These are phyloP conservation scores for Clarias gariepinus DNA, from an alignment of 2,113 vertebrate genomes.

Conservation along the genomic window DNA sequence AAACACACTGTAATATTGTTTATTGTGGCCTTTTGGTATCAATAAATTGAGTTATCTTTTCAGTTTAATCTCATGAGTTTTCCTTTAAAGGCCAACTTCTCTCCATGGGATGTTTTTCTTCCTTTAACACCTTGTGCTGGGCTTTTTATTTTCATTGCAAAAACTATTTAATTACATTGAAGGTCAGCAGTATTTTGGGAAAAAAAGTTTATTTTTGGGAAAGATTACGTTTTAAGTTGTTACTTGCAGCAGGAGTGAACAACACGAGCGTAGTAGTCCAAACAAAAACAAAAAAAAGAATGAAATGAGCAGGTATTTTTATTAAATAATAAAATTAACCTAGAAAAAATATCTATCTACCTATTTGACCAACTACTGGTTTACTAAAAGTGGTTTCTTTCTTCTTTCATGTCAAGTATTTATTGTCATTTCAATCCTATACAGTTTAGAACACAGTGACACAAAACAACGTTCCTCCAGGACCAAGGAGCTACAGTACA, in stretches of 20 bases:
- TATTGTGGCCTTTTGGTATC: slow-evolving; percentile 28
- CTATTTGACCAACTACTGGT: neutral
- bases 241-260: neutral
- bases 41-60: slow-evolving; percentile 7
- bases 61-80: slow-evolving; percentile 4
- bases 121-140: neutral
- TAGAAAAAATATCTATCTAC: neutral
- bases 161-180: slow-evolving; percentile 9
- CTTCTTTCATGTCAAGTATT: neutral
- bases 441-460: neutral
- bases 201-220: neutral
- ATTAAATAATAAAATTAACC: neutral
- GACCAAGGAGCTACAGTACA: too few species aligned
- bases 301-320: neutral
- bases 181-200: slow-evolving; percentile 14
- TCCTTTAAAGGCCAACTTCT: slow-evolving; percentile 25
- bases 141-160: neutral
- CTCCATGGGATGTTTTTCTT: slow-evolving; percentile 7
- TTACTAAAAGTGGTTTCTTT: neutral
- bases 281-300: neutral
- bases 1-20: neutral
- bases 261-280: neutral
- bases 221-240: neutral
- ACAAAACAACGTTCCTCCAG: too few species aligned
- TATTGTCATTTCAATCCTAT: too few species aligned